Percentiles rank a stretch among this genome's conserved stretches.
These are phyloP conservation scores for Alcedo atthis DNA, from an alignment of 2,797 vertebrate genomes.

Conservation along the genomic window DNA sequence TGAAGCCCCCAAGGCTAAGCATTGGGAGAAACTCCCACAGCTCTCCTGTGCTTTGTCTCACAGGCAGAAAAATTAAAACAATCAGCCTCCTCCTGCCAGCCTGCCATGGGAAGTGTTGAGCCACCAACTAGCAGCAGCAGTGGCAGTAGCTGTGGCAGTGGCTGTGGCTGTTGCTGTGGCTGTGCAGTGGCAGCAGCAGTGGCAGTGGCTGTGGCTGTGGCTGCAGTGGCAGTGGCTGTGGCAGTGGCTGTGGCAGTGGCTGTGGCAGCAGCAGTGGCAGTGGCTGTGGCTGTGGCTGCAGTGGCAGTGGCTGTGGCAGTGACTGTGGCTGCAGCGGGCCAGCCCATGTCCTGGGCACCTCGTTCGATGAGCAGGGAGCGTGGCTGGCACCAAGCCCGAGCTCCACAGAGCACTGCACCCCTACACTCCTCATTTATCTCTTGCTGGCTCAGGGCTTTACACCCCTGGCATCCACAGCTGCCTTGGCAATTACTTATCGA, in stretches of 20 bases:
- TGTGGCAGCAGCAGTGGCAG: neutral
- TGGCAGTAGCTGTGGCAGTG: neutral
- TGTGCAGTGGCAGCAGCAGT: no score
- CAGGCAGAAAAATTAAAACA: neutral
- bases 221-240: no score
- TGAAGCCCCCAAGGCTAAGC: neutral
- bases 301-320: no score
- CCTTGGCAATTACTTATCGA: conserved; percentile 73
- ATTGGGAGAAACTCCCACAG: neutral
- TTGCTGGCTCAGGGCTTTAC: conserved; percentile 39
- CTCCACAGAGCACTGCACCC: neutral
- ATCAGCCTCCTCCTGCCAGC: neutral
- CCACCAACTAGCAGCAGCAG: neutral
- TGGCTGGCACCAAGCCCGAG: neutral
- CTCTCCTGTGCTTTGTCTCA: neutral
- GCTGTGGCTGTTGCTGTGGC: neutral
- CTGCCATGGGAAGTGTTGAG: neutral
- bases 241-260: neutral
- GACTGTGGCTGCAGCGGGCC: neutral
- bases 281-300: neutral
- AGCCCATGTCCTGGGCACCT: neutral
- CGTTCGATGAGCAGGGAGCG: neutral
- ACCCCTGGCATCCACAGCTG: conserved; percentile 21
- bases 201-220: neutral
- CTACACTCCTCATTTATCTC: conserved; percentile 30